Evolutionary conservation across 2,113 vertebrate genomes (phyloP).

Genomic region (Notarius quadriscutis): DNA sequence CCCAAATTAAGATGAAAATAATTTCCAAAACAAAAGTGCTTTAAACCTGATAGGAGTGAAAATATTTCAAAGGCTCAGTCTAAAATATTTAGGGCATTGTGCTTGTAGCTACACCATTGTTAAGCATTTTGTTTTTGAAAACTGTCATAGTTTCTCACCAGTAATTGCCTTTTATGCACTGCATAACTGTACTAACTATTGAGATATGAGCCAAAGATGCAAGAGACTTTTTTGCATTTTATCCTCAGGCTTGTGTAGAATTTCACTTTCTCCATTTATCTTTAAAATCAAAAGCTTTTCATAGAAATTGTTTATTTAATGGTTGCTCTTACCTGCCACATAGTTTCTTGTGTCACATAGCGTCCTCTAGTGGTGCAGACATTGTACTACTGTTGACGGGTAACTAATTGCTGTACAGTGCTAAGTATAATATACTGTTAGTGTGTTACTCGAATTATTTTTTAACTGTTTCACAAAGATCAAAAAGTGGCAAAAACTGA

Average conservation of each 20-base stretch:
- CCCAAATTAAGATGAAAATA: slow-evolving; percentile 12
- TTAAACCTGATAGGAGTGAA: slow-evolving; percentile 22
- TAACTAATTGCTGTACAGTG: slow-evolving; percentile 43
- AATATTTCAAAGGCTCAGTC: slow-evolving; percentile 12
- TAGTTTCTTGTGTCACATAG: slow-evolving; percentile 47
- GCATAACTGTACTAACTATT: slow-evolving; percentile 62
- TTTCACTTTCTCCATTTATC: neutral
- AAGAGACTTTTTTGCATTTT: slow-evolving; percentile 61
- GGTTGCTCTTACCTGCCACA: neutral
- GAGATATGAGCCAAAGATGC: slow-evolving; percentile 74
- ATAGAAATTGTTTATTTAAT: neutral
- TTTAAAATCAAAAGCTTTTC: slow-evolving; percentile 21
- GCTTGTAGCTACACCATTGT: neutral
- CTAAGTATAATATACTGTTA: neutral
- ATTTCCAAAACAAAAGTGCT: slow-evolving; percentile 36
- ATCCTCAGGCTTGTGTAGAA: slow-evolving; percentile 21
- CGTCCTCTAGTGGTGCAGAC: slow-evolving; percentile 68
- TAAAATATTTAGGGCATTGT: slow-evolving; percentile 28
- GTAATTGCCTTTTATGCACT: slow-evolving; percentile 67
- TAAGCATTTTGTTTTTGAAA: slow-evolving; percentile 1
- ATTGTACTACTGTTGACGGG: slow-evolving; percentile 59
- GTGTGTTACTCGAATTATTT: slow-evolving; percentile 52
- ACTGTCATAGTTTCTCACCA: slow-evolving; percentile 60
- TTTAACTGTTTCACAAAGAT: neutral
- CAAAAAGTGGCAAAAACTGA: neutral